phyloP scores from a whole-genome alignment of 2,888 invertebrate genomes.

The Baronia brevicornis region DNA sequence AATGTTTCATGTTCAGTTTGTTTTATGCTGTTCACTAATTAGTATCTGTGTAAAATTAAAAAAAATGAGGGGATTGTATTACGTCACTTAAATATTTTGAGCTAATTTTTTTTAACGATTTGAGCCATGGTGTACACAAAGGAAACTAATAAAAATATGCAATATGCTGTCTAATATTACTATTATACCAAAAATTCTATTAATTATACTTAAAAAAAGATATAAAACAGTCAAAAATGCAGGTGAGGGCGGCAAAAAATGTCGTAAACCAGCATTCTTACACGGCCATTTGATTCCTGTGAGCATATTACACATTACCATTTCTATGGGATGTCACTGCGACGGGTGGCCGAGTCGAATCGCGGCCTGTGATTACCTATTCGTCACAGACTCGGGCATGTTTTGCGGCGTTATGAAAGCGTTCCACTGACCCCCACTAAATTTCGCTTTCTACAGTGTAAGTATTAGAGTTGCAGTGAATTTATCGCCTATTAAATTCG shows the following conservation, averaged over 20 bases:
- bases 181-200: too few species aligned
- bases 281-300: conserved; percentile 5
- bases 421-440: conserved; percentile 44
- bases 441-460: conserved; percentile 53
- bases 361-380: conserved; percentile 33
- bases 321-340: conserved; percentile 18
- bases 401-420: conserved; percentile 40
- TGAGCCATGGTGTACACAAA: too few species aligned
- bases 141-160: too few species aligned
- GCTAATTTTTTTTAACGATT: too few species aligned
- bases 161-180: too few species aligned
- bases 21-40: too few species aligned
- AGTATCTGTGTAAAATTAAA: too few species aligned
- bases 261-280: conserved; percentile 1
- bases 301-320: conserved; percentile 11
- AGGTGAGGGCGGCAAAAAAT: neutral
- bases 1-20: too few species aligned
- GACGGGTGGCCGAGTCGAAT: conserved; percentile 29
- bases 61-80: too few species aligned
- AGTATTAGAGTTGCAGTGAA: conserved; percentile 15
- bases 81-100: too few species aligned
- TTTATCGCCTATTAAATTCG: neutral
- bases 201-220: too few species aligned
- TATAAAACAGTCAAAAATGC: conserved; percentile 3
- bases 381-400: conserved; percentile 36